These are phyloP conservation scores for Epizoanthus stellaris DNA, from an alignment of 92 coral and sea anemone genomes.

Conservation along the genomic window DNA sequence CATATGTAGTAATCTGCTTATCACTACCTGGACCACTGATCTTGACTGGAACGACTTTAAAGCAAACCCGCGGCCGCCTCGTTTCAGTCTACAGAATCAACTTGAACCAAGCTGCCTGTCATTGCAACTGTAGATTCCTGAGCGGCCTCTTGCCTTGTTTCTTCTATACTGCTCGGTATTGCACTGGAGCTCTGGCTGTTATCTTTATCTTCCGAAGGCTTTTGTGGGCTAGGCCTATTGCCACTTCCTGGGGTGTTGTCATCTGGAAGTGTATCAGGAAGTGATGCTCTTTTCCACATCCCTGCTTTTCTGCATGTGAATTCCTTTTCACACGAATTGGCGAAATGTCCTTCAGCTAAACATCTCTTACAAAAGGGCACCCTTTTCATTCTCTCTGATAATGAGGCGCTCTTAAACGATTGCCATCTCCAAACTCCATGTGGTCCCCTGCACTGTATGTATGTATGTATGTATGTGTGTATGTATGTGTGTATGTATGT, in stretches of 20 bases:
- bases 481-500: too few species aligned
- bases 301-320: constrained; percentile 18
- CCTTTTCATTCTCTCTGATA: constrained; percentile 3
- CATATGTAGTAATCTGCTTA: constrained; percentile 60
- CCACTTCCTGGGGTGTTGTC: too few species aligned
- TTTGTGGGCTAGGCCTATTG: background rate
- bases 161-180: background rate
- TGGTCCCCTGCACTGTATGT: constrained; percentile 13
- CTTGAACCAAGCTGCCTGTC: constrained; percentile 39
- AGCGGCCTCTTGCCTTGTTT: background rate
- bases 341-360: constrained; percentile 34
- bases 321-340: background rate
- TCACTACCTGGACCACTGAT: constrained; percentile 50
- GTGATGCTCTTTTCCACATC: constrained; percentile 7
- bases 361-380: constrained; percentile 21
- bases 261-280: background rate
- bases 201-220: background rate
- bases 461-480: too few species aligned
- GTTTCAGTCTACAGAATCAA: constrained; percentile 32
- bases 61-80: constrained; percentile 63
- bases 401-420: background rate
- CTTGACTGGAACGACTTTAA: constrained; percentile 75
- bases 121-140: constrained; percentile 26
- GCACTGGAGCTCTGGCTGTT: constrained; percentile 11
- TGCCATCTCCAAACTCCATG: constrained; percentile 37